Evolutionary conservation across 2,797 vertebrate species (phyloP), one percentile per base, ranked within the genome.

Genomic region (Chiroxiphia lanceolata): DNA sequence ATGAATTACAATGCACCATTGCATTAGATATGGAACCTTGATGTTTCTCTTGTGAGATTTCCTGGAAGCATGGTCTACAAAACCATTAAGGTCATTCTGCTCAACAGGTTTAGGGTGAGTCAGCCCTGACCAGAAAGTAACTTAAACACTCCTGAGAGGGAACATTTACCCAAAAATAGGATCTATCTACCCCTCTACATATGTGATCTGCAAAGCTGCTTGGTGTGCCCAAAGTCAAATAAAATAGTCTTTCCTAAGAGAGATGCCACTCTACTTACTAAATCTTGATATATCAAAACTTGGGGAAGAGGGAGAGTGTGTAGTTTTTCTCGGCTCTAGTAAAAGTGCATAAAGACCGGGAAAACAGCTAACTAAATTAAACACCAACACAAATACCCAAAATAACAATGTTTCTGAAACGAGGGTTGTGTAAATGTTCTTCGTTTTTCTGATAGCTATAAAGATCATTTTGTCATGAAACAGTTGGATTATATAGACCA

Each of bases 221-320:
- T 31, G 4, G 5, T 1, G 3, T 71, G 6, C 4, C 36, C 21
- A 38, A 69, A 51, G 47, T 7, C 42, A 85, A 61, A 59, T 25
- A 5, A 4, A 51, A 25, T 5, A 69, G 26, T 10, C 10, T 67
- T 83, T 89, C 51, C 3, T 18, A n/a, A 48, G 38, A 68, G 27
- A 11, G 89, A 45, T 72, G 19, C 0, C 4, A 33, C 38, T 33
- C 4, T 13, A 48, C 5, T 23, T 26, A 19, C 22, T 54, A 60
- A 71, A 71, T n/a, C 10, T 27, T 48, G 17, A 29, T 80, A 6
- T 5, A 14, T 74, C 2, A 9, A 70, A 76, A 80, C 48, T 27
- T 5, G 4, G 5, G 11, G 4, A 12, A 48, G 10, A 40, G 3
- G 0, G 0, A 0, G 5, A 63, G 2, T 6, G 2, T 63, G 10